These are phyloP conservation scores for Numenius arquata DNA, from an alignment of 2,113 vertebrate genomes.

Conservation along the genomic window DNA sequence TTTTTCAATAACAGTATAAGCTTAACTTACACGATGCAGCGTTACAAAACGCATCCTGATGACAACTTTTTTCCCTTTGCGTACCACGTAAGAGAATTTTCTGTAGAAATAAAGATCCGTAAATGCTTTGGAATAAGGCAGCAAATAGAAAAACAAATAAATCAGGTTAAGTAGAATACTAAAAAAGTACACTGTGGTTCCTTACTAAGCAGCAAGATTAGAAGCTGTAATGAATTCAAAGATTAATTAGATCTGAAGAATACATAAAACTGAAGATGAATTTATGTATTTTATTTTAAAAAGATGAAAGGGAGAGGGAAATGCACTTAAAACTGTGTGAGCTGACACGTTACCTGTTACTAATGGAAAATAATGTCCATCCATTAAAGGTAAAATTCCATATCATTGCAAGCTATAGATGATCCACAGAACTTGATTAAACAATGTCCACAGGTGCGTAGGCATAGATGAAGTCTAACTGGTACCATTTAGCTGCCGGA, in stretches of 20 bases:
- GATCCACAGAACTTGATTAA: neutral
- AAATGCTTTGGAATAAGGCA: neutral
- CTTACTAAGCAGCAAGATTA: neutral
- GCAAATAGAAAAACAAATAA: neutral
- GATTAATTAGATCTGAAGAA: neutral
- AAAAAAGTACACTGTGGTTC: neutral
- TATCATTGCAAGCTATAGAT: accelerated
- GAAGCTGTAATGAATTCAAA: neutral
- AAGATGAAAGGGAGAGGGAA: neutral
- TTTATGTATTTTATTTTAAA: neutral
- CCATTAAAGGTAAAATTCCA: neutral
- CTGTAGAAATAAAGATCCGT: neutral
- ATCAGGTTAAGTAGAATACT: neutral
- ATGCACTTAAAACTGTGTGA: neutral
- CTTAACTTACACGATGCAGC: neutral
- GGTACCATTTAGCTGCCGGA: neutral
- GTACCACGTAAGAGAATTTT: neutral
- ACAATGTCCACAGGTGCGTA: accelerated
- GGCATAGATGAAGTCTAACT: accelerated
- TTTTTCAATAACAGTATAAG: neutral
- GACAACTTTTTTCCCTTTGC: neutral
- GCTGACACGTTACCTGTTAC: neutral
- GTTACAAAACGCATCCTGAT: neutral
- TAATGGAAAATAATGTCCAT: accelerated
- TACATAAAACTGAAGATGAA: neutral